A percentile compares a stretch with the other conserved stretches of the same genome.
These are phyloP conservation scores for Ciconia boyciana DNA, from an alignment of 2,113 vertebrate species.

Conservation along the genomic window DNA sequence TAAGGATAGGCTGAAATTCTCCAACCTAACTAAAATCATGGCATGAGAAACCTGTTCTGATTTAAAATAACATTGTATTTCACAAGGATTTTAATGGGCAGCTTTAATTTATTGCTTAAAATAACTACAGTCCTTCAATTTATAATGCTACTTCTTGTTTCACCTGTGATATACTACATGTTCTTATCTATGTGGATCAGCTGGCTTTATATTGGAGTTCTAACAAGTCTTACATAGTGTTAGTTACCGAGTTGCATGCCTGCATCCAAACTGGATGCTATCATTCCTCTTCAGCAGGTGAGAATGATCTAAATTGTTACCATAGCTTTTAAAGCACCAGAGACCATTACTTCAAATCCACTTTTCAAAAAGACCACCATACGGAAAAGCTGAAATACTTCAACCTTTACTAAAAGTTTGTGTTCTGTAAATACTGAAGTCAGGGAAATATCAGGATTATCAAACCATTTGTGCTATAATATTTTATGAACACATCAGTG, in stretches of 20 bases:
- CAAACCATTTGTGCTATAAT: neutral
- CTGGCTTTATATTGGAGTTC: neutral
- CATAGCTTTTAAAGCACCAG: neutral
- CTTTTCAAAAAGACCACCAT: neutral
- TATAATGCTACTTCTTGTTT: neutral
- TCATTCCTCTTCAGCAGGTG: neutral
- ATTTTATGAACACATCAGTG: neutral
- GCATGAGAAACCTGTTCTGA: neutral
- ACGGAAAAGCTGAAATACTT: neutral
- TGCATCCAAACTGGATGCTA: neutral
- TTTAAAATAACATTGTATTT: neutral
- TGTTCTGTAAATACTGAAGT: neutral
- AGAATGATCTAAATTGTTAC: neutral
- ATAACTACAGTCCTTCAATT: neutral
- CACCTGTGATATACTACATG: neutral
- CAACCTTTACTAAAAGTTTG: neutral
- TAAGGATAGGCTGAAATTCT: neutral
- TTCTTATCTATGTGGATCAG: neutral
- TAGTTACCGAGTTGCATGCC: neutral
- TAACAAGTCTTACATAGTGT: neutral
- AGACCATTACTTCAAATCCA: neutral
- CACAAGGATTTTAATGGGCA: neutral
- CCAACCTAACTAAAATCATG: neutral
- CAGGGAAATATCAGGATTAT: neutral
- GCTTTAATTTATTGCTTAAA: slow-evolving; percentile 11